Evolutionary conservation across 2,888 invertebrate genomes (phyloP), one percentile per base, ranked within the genome.

Genomic region (Acronicta leporina): DNA sequence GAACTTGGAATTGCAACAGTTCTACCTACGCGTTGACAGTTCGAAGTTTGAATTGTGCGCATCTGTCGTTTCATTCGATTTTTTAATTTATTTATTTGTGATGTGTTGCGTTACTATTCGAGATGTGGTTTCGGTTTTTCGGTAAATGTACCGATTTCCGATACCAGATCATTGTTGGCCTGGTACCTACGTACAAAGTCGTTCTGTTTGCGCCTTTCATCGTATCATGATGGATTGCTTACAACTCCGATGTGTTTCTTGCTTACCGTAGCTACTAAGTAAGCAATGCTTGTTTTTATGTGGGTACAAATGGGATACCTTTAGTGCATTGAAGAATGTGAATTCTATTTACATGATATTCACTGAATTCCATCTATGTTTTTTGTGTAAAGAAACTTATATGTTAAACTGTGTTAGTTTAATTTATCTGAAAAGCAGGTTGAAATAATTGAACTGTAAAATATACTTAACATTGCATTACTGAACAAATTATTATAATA

Each of bases 191-290:
- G 20, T 20, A 57, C 40, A 49, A 56, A 68, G 52, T 40, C 13
- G 49, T 68, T 53, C 35, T 68, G 68, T 63, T 68, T 63, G 63
- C 43, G 52, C 69, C 57, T 57, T 68, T 68, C 63, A 50, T 44
- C 63, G 56, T 42, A 56, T 30, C 46, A 63, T 68, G 67, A 68
- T 68, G 49, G 69, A 68, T 68, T 61, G 47, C 50, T 20, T 43
- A 35, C 48, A 49, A 51, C 50, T 59, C 52, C 44, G 55, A 33
- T 42, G 43, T 46, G 48, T 44, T 53, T 49, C 38, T 52, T 53
- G 56, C 46, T 15, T 52, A 14, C 7, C 38, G n/a, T 38, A 38
- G 38, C 13, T 46, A 46, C 15, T 40, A 15, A 47, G 10, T 27
- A n/a, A 35, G 30, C 30, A 15, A 35, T 54, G 59, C 30, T 55